Evolutionary conservation across 2,797 vertebrate genomes (phyloP), one percentile per base, ranked within the genome.

Genomic region (Gambelia wislizenii): DNA sequence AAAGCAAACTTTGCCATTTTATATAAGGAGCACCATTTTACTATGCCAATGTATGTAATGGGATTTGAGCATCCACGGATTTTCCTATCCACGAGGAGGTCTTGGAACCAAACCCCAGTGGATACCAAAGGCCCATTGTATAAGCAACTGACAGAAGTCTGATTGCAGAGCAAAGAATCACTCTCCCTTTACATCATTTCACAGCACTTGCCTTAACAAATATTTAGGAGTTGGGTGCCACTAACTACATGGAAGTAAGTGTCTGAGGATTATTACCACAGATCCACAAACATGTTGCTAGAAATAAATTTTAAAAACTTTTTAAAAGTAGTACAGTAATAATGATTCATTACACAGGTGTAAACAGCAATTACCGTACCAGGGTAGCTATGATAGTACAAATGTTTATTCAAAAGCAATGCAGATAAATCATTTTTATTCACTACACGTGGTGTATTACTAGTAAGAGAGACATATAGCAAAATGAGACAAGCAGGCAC

Each of bases 391-490:
- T 0, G 18, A 27, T 27, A 30, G 33, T 36, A 9, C 18, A 75
- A 7, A 0, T 0, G 0, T 22, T 77, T 52, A 33, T 20, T 42
- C 33, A 16, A 36, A 36, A 91, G 89, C 61, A 70, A 56, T 75
- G 27, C 16, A 83, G 18, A 14, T 36, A 56, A 36, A 54, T 77
- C 87, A 54, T 59, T 76, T 59, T 78, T 75, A 33, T 64, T 22
- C 83, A 33, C 78, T 91, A 88, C 64, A 91, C 49, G 86, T 27
- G 85, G 6, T 0, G 0, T 88, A 76, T 83, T 39, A 54, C 3
- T 27, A 83, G 89, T 18, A 22, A 30, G 25, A 30, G 0, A 79
- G 3, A 69, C 16, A 88, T 7, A 0, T 2, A 25, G 56, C 0
- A 49, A 25, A 92, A 90, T 76, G 2, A 33, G 18, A 81, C 54